Base-by-base conservation (phyloP, 2,113 vertebrate species). In the Diphyllodes magnificus region DNA sequence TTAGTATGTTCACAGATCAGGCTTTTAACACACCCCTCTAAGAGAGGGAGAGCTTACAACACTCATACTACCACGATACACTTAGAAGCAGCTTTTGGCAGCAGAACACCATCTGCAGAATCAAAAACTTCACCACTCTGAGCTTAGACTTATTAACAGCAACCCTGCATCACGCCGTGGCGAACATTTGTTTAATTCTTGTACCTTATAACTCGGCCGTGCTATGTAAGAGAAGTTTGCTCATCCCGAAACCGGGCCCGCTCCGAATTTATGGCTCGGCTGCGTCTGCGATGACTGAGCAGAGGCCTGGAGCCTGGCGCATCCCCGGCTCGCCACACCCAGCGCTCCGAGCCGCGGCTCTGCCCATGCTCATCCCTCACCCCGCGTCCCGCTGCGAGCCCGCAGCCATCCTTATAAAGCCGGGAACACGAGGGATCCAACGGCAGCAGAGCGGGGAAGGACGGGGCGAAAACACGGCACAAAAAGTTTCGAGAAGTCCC, bases 241-340 rank as follows among this genome's bases (percentile, higher is more conserved):
- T 85, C 92, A 50, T 85, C 64, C 82, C 35, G 96, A 93, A 89
- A 72, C 35, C 60, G 45, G 88, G 69, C 82, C 68, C 72, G 30
- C 59, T 66, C 78, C 73, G 77, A 42, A 72, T 47, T 81, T 59
- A 80, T 9, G 90, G 59, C 68, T 3, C 9, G 35, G 70, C 61
- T 31, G 37, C 35, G 73, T 11, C 13, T 8, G 75, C 86, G 59
- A 50, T 88, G 86, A 80, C 86, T 65, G 86, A 57, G 86, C 66
- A 44, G 3, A 93, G 97, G 96, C 96, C 96, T 15, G 59, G 78
- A 35, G 95, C 37, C 57, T 9, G 94, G 96, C 90, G 96, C 95
- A 97, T 86, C 93, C 89, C 86, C 64, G 57, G 80, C 93, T 45
- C 86, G 60, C 97, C 97, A 97, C 98, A 95, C 97, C 97, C 98